phyloP scores from a whole-genome alignment of 2,888 invertebrate genomes.

The Platycheirus albimanus region DNA sequence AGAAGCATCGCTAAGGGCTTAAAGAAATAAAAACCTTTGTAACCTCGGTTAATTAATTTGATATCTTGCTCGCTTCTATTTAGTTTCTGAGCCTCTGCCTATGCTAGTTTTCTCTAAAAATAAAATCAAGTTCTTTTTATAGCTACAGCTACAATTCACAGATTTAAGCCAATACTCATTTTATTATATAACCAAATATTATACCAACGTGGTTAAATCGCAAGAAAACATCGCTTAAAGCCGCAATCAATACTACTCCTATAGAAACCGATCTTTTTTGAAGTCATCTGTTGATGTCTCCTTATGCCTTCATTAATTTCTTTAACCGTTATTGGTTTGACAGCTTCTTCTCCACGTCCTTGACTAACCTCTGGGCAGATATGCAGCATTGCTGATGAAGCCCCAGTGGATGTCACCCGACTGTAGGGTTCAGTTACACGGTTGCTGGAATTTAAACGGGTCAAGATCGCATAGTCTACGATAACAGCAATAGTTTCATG shows the following conservation, averaged over 20 bases:
- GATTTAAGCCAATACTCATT: too few species aligned
- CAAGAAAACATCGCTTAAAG: slow-evolving; percentile 79
- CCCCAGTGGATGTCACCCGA: slow-evolving; percentile 84
- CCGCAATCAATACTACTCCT: slow-evolving; percentile 80
- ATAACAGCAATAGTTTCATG: slow-evolving; percentile 96
- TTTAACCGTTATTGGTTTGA: slow-evolving; percentile 88
- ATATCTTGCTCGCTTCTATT: too few species aligned
- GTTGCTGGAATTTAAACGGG: slow-evolving; percentile 89
- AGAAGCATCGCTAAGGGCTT: too few species aligned
- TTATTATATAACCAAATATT: too few species aligned
- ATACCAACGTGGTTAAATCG: too few species aligned
- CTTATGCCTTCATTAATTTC: slow-evolving; percentile 93
- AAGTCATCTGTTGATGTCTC: slow-evolving; percentile 83
- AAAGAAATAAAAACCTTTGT: too few species aligned
- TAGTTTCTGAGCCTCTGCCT: too few species aligned
- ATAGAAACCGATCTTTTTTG: slow-evolving; percentile 80
- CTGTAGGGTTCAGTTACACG: slow-evolving; percentile 88
- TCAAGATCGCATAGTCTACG: slow-evolving; percentile 91
- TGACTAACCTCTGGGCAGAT: slow-evolving; percentile 83
- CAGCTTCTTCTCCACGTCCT: slow-evolving; percentile 86
- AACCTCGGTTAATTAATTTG: too few species aligned
- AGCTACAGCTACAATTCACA: too few species aligned
- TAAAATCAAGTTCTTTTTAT: too few species aligned
- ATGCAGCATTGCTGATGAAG: slow-evolving; percentile 81
- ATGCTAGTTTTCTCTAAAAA: too few species aligned